Conservation (phyloP, 2,113 vertebrate species). For the Halichoeres trimaculatus region DNA sequence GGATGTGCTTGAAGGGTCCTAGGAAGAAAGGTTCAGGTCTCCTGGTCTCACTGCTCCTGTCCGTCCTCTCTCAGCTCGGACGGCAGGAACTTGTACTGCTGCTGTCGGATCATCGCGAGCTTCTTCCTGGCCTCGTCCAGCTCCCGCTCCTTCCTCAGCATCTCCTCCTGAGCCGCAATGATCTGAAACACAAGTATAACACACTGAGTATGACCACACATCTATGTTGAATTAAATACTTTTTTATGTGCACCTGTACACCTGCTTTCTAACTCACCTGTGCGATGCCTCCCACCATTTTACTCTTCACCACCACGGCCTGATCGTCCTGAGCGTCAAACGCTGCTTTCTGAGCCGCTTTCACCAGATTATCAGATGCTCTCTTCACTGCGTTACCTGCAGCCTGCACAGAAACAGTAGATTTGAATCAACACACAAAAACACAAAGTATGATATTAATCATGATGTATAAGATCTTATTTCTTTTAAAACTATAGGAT, state of each 20-base stretch:
- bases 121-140: slow-evolving; percentile 94
- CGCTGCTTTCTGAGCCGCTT: slow-evolving; percentile 96
- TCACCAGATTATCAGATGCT: slow-evolving; percentile 96
- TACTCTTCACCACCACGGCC: slow-evolving; percentile 96
- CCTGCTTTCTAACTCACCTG: slow-evolving; percentile 86
- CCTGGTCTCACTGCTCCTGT: slow-evolving; percentile 72
- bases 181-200: slow-evolving; percentile 81
- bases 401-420: slow-evolving; percentile 77
- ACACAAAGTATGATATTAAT: no score
- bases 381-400: slow-evolving; percentile 96
- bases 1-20: no score
- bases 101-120: slow-evolving; percentile 95
- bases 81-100: slow-evolving; percentile 98
- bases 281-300: slow-evolving; percentile 97
- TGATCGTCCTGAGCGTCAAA: slow-evolving; percentile 95
- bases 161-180: slow-evolving; percentile 98
- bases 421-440: no score
- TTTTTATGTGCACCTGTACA: no score
- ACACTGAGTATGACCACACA: no score
- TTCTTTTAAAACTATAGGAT: no score
- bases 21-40: no score
- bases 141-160: slow-evolving; percentile 96
- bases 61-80: slow-evolving; percentile 92
- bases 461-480: no score
- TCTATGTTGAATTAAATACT: no score